Percentiles rank a stretch among this genome's conserved stretches.
These are phyloP conservation scores for Dione vanillae DNA, from an alignment of 2,888 invertebrate genomes.

Conservation along the genomic window DNA sequence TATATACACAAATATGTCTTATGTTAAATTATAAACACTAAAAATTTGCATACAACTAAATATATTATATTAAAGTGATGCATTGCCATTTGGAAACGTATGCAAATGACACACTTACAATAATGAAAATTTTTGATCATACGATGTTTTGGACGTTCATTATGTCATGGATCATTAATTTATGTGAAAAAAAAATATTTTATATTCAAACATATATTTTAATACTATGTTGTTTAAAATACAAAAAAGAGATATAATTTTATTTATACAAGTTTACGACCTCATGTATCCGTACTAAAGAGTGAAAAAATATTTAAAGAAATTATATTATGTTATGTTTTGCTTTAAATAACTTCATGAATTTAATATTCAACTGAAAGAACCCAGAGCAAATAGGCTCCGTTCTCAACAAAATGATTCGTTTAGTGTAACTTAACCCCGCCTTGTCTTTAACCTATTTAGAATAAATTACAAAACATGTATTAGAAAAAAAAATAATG, in stretches of 20 bases:
- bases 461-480: neutral
- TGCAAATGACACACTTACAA: conserved; percentile 22
- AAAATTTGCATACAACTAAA: conserved; percentile 2
- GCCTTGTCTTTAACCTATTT: no score
- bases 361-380: no score
- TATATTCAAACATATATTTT: neutral
- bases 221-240: neutral
- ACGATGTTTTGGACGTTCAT: conserved; percentile 16
- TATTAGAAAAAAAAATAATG: neutral
- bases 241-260: neutral
- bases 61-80: conserved; percentile 1
- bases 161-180: conserved; percentile 10
- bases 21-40: no score
- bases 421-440: no score
- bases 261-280: no score
- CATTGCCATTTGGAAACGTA: conserved; percentile 8
- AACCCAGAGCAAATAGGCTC: no score
- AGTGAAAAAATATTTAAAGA: no score
- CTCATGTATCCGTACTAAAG: no score
- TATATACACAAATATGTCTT: no score
- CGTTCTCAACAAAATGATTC: no score
- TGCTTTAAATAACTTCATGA: no score
- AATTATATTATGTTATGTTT: no score
- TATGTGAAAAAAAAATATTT: neutral
- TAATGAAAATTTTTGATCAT: conserved; percentile 21